phyloP scores from a whole-genome alignment of 1,140 invertebrate species.

The Aethina tumida region DNA sequence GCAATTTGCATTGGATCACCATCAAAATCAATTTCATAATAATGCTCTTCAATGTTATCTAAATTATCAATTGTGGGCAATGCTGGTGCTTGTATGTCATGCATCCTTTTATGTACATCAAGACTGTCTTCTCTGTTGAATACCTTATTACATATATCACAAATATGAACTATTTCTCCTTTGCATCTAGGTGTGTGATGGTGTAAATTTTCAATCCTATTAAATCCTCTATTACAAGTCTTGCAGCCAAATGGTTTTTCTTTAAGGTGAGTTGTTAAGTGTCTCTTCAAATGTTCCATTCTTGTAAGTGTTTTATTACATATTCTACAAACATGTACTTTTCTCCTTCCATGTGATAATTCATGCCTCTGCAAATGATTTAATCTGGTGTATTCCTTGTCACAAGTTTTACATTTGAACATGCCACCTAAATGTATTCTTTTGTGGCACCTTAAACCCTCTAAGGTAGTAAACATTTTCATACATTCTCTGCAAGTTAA shows the following conservation, averaged over 20 bases:
- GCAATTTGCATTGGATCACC: conserved; percentile 16
- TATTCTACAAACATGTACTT: conserved; percentile 33
- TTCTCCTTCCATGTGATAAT: conserved; percentile 26
- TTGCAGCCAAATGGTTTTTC: conserved; percentile 42
- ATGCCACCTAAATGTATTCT: conserved; percentile 25
- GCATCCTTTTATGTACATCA: conserved; percentile 29
- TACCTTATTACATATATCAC: conserved; percentile 40
- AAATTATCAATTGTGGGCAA: conserved; percentile 32
- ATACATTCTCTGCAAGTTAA: conserved; percentile 29
- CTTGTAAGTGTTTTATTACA: conserved; percentile 33
- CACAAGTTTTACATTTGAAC: conserved; percentile 32
- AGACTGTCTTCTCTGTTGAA: conserved; percentile 32
- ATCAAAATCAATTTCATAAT: conserved; percentile 30
- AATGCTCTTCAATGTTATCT: conserved; percentile 32
- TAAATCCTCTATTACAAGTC: conserved; percentile 42
- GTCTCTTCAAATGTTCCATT: conserved; percentile 32
- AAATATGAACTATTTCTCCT: conserved; percentile 35
- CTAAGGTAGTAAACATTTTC: conserved; percentile 32
- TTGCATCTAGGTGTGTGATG: conserved; percentile 36
- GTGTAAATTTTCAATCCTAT: conserved; percentile 39
- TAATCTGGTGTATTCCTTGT: conserved; percentile 29
- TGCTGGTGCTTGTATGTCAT: conserved; percentile 24
- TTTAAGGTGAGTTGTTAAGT: conserved; percentile 31
- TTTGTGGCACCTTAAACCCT: conserved; percentile 30
- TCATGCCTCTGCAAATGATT: conserved; percentile 31